These are phyloP conservation scores for Sarcophaga peregrina DNA, from an alignment of 1,140 invertebrate species.

Conservation along the genomic window DNA sequence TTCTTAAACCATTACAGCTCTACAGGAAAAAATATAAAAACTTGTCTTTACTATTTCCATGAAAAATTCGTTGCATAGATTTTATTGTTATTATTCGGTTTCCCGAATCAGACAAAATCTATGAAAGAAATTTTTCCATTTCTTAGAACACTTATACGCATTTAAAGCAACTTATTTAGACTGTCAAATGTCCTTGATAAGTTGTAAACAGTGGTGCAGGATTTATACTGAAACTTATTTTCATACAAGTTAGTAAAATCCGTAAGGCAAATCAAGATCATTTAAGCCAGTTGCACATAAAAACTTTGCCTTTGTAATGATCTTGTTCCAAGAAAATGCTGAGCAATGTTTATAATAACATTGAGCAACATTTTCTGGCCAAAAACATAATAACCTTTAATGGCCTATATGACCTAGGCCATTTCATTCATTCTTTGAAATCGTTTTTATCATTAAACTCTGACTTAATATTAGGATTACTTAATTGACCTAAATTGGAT, in stretches of 20 bases:
- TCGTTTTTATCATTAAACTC: conserved; percentile 28
- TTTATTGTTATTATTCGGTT: background rate
- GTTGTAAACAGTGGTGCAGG: background rate
- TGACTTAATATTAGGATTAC: background rate
- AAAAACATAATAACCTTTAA: background rate
- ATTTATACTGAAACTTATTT: conserved; percentile 11
- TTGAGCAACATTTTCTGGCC: background rate
- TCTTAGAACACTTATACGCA: background rate
- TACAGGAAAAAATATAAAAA: background rate
- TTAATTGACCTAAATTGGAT: background rate
- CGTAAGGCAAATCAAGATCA: background rate
- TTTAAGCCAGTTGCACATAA: too few relatives aligned
- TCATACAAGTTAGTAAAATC: conserved; percentile 14
- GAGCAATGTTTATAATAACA: background rate
- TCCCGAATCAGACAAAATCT: background rate
- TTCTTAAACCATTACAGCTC: background rate
- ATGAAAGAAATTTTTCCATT: conserved; percentile 15
- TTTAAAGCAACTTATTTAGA: background rate
- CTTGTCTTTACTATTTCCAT: too few relatives aligned
- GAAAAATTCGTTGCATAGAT: conserved; percentile 23
- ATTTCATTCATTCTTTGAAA: conserved; percentile 38
- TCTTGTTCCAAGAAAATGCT: conserved; percentile 15
- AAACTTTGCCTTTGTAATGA: background rate
- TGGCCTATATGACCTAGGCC: background rate
- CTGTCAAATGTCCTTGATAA: conserved; percentile 24